phyloP scores from a whole-genome alignment of 2,888 invertebrate genomes.

The Alcis repandata region DNA sequence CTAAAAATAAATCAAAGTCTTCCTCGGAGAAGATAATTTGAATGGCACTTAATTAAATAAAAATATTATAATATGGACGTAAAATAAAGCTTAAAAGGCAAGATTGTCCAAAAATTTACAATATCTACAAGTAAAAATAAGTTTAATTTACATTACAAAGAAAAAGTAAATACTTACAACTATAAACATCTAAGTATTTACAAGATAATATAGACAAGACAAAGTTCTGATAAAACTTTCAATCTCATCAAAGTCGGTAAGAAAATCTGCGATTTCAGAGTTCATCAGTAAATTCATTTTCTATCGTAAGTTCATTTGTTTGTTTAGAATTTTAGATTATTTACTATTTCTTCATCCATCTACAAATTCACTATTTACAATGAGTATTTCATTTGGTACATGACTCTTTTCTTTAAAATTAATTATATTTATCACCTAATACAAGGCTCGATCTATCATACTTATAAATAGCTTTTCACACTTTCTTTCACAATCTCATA shows the following conservation, averaged over 20 bases:
- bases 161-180: constrained; percentile 2
- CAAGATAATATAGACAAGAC: background rate
- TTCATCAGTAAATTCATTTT: constrained; percentile 32
- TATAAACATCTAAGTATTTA: constrained; percentile 11
- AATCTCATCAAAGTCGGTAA: constrained; percentile 8
- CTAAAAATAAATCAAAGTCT: constrained; percentile 48
- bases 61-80: constrained; percentile 55
- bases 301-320: constrained; percentile 33
- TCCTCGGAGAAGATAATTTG: constrained; percentile 54
- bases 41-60: constrained; percentile 66
- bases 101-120: constrained; percentile 36
- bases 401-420: constrained; percentile 21
- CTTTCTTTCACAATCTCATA: constrained; percentile 20
- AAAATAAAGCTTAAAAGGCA: constrained; percentile 56
- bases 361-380: constrained; percentile 25
- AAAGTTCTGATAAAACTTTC: constrained; percentile 2
- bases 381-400: constrained; percentile 49
- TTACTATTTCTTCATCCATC: constrained; percentile 4
- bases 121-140: constrained; percentile 44
- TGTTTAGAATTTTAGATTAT: background rate
- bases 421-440: background rate
- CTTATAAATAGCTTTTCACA: constrained; percentile 38
- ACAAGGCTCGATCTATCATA: constrained; percentile 11
- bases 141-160: constrained; percentile 10
- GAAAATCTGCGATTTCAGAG: constrained; percentile 2